Percentiles rank a stretch among this genome's conserved stretches.
phyloP scores from a whole-genome alignment of 2,113 vertebrate genomes.

The Antennarius striatus region DNA sequence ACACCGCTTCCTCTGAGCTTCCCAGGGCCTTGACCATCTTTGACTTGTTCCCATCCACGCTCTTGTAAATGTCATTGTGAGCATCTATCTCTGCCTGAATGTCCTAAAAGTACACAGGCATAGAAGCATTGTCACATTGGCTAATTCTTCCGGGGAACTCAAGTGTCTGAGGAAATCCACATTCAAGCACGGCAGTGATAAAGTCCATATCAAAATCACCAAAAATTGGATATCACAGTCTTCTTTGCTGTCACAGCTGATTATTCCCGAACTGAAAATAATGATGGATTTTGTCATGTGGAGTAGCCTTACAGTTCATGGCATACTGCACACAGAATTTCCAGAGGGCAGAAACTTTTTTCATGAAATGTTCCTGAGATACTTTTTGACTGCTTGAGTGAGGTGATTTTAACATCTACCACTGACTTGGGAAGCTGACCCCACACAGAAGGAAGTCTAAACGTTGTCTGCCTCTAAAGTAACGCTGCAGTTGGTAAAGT shows the following conservation, averaged over 20 bases:
- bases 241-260: conserved; percentile 20
- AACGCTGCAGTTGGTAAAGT: conserved; percentile 14
- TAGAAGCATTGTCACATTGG: background rate
- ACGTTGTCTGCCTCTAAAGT: conserved; percentile 16
- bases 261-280: conserved; percentile 23
- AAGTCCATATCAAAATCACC: conserved; percentile 11
- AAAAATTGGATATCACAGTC: conserved; percentile 28
- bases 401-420: conserved; percentile 34
- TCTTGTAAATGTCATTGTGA: conserved; percentile 98
- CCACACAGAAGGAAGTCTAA: conserved; percentile 23
- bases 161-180: background rate
- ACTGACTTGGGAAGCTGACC: conserved; percentile 8
- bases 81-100: conserved; percentile 99
- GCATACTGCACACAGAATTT: conserved; percentile 30
- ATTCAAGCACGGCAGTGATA: conserved; percentile 3
- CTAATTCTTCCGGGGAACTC: background rate
- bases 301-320: conserved; percentile 28
- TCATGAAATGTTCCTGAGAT: conserved; percentile 23
- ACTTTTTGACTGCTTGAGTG: conserved; percentile 23
- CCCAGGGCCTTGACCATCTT: conserved; percentile 97
- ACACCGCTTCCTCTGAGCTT: conserved; percentile 90
- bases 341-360: conserved; percentile 48
- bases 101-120: conserved; percentile 81
- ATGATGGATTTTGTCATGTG: conserved; percentile 10
- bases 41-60: conserved; percentile 92